Base-by-base conservation (phyloP, 53 echinoderm and acorn worm genomes). In the Hippasteria phrygiana region DNA sequence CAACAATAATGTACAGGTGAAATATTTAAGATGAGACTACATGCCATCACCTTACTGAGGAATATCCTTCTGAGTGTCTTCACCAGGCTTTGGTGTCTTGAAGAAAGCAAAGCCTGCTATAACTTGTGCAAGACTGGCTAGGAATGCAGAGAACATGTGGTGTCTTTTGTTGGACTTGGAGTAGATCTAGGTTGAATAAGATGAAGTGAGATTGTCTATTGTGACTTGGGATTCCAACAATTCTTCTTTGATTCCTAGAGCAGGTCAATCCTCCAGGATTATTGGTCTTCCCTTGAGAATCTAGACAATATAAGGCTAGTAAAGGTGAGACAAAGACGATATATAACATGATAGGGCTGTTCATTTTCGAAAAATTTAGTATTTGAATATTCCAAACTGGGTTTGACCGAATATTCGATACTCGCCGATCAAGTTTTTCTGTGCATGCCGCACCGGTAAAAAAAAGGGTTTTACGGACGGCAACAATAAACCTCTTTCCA, bases 1-100 rank as follows among this genome's bases (percentile, higher is more conserved):
- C 80, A 80, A 80, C 80, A 80, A 80, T 24, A 27, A 41, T 24
- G 27, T 29, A 41, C 80, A 62, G 80, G 80, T 62, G 80, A 80
- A 27, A 39, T 80, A 63, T 80, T 62, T 39, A 62, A 16, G 32
- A 34, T 12, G 42, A 26, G 41, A 35, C 18, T 62, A 80, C 63
- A 64, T 34, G 54, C 55, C 13, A 17, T 29, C 55, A 54, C 77
- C 45, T 75, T 75, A 46, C 47, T 46, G 27, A 45, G 75, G 75
- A 48, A 75, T 75, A 50, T 51, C 39, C 46, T 75, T 32, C 47
- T 43, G 48, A 74, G 74, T 38, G 74, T 47, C n/a, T n/a, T n/a
- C n/a, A n/a, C n/a, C n/a, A n/a, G n/a, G n/a, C n/a, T n/a, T n/a
- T n/a, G n/a, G n/a, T n/a, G n/a, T n/a, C 48, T 75, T 47, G 63